phyloP scores from a whole-genome alignment of 2,797 vertebrate genomes.

The Gymnothorax javanicus region DNA sequence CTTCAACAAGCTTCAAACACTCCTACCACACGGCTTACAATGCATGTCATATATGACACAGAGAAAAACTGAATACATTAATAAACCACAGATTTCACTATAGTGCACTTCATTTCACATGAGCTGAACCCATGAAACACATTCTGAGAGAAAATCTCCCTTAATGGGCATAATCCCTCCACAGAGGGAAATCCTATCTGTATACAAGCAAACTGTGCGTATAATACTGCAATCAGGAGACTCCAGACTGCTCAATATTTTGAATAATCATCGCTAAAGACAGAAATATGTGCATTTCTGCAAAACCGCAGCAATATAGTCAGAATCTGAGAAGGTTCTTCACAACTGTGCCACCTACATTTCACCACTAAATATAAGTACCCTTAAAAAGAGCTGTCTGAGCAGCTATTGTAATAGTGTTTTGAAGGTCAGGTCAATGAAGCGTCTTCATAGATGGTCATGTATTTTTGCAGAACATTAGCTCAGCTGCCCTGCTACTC shows the following conservation, averaged over 20 bases:
- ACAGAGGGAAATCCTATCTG: constrained; percentile 15
- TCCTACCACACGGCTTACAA: constrained; percentile 26
- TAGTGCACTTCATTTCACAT: constrained; percentile 39
- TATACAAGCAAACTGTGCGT: constrained; percentile 1
- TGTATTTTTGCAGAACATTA: constrained; percentile 21
- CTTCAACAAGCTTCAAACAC: not conserved
- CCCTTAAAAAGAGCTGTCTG: not conserved
- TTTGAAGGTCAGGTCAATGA: not conserved
- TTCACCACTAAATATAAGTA: constrained; percentile 2
- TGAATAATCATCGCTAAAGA: not conserved
- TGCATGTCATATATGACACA: constrained; percentile 21
- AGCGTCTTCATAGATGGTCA: constrained; percentile 18
- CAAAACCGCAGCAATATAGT: not conserved
- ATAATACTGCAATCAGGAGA: not conserved
- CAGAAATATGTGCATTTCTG: not conserved
- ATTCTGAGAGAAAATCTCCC: constrained; percentile 23
- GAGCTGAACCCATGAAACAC: constrained; percentile 35
- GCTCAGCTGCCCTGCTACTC: not conserved
- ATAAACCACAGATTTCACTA: constrained; percentile 47
- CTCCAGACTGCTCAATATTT: constrained; percentile 1
- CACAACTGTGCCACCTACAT: not conserved
- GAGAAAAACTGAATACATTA: constrained; percentile 27
- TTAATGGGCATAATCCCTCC: not conserved
- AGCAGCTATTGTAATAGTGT: not conserved
- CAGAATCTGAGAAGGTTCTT: constrained; percentile 9